phyloP scores from a whole-genome alignment of 30 jellyfish, hydroid and myxozoan species.

The Aurelia sp. region DNA sequence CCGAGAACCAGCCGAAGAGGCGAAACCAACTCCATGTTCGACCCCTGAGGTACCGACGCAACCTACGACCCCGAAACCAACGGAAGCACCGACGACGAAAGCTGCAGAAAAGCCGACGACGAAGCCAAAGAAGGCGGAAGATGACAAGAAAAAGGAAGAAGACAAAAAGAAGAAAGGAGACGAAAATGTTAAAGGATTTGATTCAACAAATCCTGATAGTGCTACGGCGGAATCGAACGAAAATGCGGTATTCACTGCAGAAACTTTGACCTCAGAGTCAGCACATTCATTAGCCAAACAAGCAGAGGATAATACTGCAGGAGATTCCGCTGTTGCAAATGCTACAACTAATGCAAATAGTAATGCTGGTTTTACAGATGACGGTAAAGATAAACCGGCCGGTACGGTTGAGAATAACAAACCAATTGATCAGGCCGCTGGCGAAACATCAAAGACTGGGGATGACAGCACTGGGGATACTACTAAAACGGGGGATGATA shows the following conservation, averaged over 20 bases:
- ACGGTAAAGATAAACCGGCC: slow-evolving; percentile 2
- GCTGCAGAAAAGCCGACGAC: slow-evolving; percentile 3
- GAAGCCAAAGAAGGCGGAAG: not conserved
- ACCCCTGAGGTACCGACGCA: not conserved
- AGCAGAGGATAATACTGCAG: slow-evolving; percentile 7
- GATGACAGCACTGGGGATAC: slow-evolving; percentile 10
- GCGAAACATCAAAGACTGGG: slow-evolving; percentile 2
- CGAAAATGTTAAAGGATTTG: slow-evolving; percentile 1
- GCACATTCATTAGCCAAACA: slow-evolving; percentile 20
- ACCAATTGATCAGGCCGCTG: not conserved
- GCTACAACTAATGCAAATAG: slow-evolving; percentile 13
- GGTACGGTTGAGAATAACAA: not conserved
- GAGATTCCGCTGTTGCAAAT: not conserved
- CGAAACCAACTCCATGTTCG: slow-evolving; percentile 7
- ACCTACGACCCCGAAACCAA: not conserved
- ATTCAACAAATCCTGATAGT: slow-evolving; percentile 7
- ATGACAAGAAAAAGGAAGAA: not conserved
- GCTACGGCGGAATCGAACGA: not conserved
- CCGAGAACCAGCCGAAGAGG: slow-evolving; percentile 17
- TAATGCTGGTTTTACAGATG: slow-evolving; percentile 4
- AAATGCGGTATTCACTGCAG: slow-evolving; percentile 44
- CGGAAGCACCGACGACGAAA: slow-evolving; percentile 12
- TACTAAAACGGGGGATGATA: not conserved
- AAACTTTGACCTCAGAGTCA: slow-evolving; percentile 64
- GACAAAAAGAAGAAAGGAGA: slow-evolving; percentile 12